Base-by-base conservation (phyloP, 2,888 invertebrate species). In the Penaeus monodon region DNA sequence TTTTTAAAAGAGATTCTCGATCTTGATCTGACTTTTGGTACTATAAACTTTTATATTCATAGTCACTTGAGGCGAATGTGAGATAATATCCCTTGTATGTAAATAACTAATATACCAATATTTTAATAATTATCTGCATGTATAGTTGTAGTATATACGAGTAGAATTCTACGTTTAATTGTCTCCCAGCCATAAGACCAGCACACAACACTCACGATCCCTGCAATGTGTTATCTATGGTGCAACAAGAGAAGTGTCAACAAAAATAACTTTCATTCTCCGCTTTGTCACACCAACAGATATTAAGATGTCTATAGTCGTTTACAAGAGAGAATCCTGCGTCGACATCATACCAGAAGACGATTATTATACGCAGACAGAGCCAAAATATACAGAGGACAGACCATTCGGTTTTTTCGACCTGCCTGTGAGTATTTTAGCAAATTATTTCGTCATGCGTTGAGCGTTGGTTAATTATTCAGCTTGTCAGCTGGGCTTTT, bases 271-370 rank as follows among this genome's bases (percentile, higher is more conserved):
- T 57, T 57, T 17, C 17, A 17, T 14, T 17, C 57, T 17, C 17
- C 17, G 57, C 57, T 57, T 20, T 57, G 57, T 12, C 14, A 57
- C 17, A 57, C 17, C 17, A 57, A 70, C 70, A 70, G 3, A 57
- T 17, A 17, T 57, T 57, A 57, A 29, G 83, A 83, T 63, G 73
- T 87, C 87, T n/a, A 80, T 87, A 8, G 87, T 87, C 22, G 83
- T 87, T 2, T 87, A 87, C 27, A 87, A 87, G 66, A 78, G 87
- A 29, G 64, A 83, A 49, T 87, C 87, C 7, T 76, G 79, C 38
- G 78, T 87, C 12, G 87, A 87, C 24, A 87, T 87, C 10, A 87
- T 87, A n/a, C 74, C 87, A 1, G 87, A 87, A 44, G 87, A 87
- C 49, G 87, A 87, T 33, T 82, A 86, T 65, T 87, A 87, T n/a